A percentile compares a stretch with the other conserved stretches of the same genome.
Evolutionary conservation across 2,888 invertebrate species (phyloP).

Genomic region (Catocala nupta): DNA sequence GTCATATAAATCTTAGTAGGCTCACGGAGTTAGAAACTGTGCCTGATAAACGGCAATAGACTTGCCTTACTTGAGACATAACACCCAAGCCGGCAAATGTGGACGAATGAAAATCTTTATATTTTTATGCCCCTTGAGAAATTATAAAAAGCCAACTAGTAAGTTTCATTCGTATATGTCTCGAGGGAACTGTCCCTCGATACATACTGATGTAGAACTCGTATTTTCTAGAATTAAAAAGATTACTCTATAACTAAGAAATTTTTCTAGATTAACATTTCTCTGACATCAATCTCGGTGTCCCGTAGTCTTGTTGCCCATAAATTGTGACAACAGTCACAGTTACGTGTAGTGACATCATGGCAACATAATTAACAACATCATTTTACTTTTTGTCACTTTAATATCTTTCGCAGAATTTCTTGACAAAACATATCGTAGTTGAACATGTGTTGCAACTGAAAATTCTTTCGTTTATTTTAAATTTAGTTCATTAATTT

Average conservation of each 20-base stretch:
- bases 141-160: too few species aligned
- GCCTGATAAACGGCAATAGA: too few species aligned
- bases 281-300: neutral
- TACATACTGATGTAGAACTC: too few species aligned
- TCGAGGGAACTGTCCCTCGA: too few species aligned
- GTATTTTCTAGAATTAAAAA: too few species aligned
- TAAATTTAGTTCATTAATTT: neutral
- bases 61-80: too few species aligned
- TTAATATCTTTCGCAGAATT: constrained; percentile 21
- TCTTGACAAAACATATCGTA: constrained; percentile 15
- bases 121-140: too few species aligned
- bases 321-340: constrained; percentile 4
- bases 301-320: neutral
- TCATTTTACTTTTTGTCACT: constrained; percentile 33
- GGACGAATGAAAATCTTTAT: too few species aligned
- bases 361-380: constrained; percentile 35
- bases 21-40: too few species aligned
- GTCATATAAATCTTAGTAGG: too few species aligned
- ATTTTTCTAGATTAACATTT: neutral
- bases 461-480: constrained; percentile 17
- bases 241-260: neutral
- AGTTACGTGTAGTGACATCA: constrained; percentile 49
- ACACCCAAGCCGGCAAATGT: too few species aligned
- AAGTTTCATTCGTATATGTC: too few species aligned
- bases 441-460: constrained; percentile 12